phyloP scores from a whole-genome alignment of 2,888 invertebrate species.

The Epinotia ramella region DNA sequence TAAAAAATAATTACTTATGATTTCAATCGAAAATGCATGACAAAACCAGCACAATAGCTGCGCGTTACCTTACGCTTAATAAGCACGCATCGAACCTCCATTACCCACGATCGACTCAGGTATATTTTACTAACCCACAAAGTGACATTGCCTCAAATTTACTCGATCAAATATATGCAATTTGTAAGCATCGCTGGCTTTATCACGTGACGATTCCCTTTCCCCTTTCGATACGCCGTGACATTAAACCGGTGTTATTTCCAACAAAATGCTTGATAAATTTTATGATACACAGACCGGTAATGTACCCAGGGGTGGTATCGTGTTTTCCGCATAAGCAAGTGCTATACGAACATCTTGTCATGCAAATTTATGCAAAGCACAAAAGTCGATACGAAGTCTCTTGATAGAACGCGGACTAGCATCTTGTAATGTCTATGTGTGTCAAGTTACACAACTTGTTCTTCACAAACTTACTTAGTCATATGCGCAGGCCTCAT shows the following conservation, averaged over 20 bases:
- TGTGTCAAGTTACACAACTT: conserved; percentile 24
- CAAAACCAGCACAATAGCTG: background rate
- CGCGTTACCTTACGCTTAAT: background rate
- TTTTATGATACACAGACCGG: conserved; percentile 57
- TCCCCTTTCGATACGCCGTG: conserved; percentile 45
- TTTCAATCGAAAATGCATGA: background rate
- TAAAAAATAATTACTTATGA: background rate
- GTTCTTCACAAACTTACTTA: conserved; percentile 7
- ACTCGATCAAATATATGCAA: conserved; percentile 40
- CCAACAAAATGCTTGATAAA: conserved; percentile 53
- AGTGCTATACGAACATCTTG: conserved; percentile 58
- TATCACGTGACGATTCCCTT: conserved; percentile 35
- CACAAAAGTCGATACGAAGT: conserved; percentile 76
- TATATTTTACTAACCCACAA: conserved; percentile 35
- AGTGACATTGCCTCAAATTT: conserved; percentile 24
- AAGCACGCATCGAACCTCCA: background rate
- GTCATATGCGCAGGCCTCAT: conserved; percentile 5
- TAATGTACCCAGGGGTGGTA: conserved; percentile 57
- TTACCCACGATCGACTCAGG: conserved; percentile 7
- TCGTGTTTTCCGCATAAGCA: conserved; percentile 56
- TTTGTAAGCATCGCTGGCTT: conserved; percentile 38
- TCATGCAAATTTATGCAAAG: conserved; percentile 83
- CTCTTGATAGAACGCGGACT: conserved; percentile 64
- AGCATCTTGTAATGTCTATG: conserved; percentile 53
- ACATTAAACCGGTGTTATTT: conserved; percentile 50